Conservation (phyloP, 2,888 invertebrate genomes). For the Leucozona laternaria region DNA sequence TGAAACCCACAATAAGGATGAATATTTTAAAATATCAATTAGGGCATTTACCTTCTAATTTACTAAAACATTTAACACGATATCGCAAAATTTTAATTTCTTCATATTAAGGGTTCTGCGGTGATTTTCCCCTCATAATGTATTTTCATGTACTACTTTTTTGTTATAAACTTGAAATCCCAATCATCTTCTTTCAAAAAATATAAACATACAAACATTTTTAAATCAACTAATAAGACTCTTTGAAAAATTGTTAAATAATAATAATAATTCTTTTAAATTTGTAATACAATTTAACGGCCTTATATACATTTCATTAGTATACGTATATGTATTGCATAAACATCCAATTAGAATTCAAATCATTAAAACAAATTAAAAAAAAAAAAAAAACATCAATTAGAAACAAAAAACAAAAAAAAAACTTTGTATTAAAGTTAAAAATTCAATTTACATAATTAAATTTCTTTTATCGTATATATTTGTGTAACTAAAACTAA, state of each 20-base stretch:
- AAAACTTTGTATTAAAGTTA: slow-evolving; percentile 19
- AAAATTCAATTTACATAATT: slow-evolving; percentile 5
- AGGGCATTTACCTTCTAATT: too few species aligned
- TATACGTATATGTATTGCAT: slow-evolving; percentile 57
- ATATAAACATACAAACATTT: background rate
- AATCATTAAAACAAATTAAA: slow-evolving; percentile 12
- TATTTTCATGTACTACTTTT: too few species aligned
- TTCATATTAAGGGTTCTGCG: too few species aligned
- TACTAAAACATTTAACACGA: too few species aligned
- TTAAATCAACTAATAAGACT: slow-evolving; percentile 28
- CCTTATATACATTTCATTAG: slow-evolving; percentile 75
- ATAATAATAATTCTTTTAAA: slow-evolving; percentile 42
- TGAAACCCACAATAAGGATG: too few species aligned
- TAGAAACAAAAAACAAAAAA: background rate
- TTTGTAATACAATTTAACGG: slow-evolving; percentile 72
- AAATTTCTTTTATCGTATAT: slow-evolving; percentile 8
- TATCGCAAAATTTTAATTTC: too few species aligned
- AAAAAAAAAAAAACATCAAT: slow-evolving; percentile 19
- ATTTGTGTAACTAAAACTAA: slow-evolving; percentile 14
- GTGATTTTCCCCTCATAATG: too few species aligned
- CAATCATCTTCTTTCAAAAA: background rate
- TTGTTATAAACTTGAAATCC: background rate
- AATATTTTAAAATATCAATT: too few species aligned
- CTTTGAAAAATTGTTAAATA: slow-evolving; percentile 23
- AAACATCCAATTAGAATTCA: slow-evolving; percentile 44